Evolutionary conservation across 2,888 invertebrate genomes (phyloP).

Genomic region (Tiliacea aurago): DNA sequence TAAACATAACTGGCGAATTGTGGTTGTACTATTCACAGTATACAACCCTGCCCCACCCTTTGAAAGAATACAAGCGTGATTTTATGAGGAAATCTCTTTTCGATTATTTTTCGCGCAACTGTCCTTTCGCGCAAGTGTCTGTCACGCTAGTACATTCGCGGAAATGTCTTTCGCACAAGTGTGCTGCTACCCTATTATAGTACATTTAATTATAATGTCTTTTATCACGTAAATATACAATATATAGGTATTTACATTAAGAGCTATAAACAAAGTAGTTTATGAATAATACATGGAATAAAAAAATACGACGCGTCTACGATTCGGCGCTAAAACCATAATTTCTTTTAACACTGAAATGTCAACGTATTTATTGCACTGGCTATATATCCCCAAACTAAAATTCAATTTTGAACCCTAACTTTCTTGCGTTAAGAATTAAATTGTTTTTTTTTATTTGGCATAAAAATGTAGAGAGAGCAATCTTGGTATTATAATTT

Average conservation of each 20-base stretch:
- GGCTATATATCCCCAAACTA: background rate
- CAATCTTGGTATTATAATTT: conserved; percentile 29
- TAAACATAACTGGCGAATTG: background rate
- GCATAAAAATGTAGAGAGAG: background rate
- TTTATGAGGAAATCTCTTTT: background rate
- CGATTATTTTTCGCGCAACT: background rate
- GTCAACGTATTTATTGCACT: conserved; percentile 33
- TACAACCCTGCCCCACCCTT: background rate
- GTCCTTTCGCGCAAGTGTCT: background rate
- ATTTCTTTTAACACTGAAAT: conserved; percentile 32
- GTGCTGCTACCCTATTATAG: background rate
- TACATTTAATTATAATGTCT: background rate
- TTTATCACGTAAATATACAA: background rate
- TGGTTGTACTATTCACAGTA: background rate
- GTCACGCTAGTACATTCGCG: background rate
- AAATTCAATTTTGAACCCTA: conserved; percentile 17
- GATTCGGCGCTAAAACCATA: conserved; percentile 27
- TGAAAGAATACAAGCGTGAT: background rate
- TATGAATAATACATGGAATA: conserved; percentile 3
- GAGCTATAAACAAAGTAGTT: conserved; percentile 20
- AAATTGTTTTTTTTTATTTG: background rate
- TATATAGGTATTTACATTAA: background rate
- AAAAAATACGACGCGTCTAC: conserved; percentile 26
- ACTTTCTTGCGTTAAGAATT: background rate
- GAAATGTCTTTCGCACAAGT: background rate